Evolutionary conservation across 1,140 invertebrate species (phyloP).

Genomic region (Hyles vespertilio): DNA sequence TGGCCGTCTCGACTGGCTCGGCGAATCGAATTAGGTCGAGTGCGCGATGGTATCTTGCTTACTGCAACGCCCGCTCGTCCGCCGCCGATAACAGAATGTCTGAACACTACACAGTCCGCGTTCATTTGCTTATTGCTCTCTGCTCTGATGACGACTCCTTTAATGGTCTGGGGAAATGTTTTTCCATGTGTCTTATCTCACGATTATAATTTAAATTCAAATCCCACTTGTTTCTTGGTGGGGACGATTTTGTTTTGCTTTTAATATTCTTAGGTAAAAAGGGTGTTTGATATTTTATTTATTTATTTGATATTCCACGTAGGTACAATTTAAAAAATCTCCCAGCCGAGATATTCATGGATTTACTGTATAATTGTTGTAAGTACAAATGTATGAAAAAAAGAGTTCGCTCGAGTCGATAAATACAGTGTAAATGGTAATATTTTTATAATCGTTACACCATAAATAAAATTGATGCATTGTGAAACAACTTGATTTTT

Average conservation of each 20-base stretch:
- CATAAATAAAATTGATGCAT: too few species aligned
- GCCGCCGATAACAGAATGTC: slow-evolving; percentile 50
- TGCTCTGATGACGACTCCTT: slow-evolving; percentile 41
- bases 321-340: too few species aligned
- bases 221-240: slow-evolving; percentile 11
- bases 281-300: too few species aligned
- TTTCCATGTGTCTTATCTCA: slow-evolving; percentile 44
- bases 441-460: too few species aligned
- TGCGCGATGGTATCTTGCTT: slow-evolving; percentile 47
- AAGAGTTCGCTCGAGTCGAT: not conserved
- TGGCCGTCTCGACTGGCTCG: slow-evolving; percentile 25
- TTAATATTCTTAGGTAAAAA: too few species aligned
- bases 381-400: too few species aligned
- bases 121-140: slow-evolving; percentile 59
- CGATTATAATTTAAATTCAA: slow-evolving; percentile 30
- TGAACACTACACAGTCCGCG: slow-evolving; percentile 42
- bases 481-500: too few species aligned
- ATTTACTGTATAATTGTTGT: too few species aligned
- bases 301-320: too few species aligned
- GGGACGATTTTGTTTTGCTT: not conserved
- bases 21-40: slow-evolving; percentile 56
- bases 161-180: slow-evolving; percentile 42
- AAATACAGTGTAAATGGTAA: too few species aligned
- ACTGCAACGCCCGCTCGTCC: slow-evolving; percentile 36
- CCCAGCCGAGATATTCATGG: too few species aligned